Percentiles rank a stretch among this genome's conserved stretches.
Conservation (phyloP, 2,888 invertebrate genomes). For the Tenthredo mesomela region DNA sequence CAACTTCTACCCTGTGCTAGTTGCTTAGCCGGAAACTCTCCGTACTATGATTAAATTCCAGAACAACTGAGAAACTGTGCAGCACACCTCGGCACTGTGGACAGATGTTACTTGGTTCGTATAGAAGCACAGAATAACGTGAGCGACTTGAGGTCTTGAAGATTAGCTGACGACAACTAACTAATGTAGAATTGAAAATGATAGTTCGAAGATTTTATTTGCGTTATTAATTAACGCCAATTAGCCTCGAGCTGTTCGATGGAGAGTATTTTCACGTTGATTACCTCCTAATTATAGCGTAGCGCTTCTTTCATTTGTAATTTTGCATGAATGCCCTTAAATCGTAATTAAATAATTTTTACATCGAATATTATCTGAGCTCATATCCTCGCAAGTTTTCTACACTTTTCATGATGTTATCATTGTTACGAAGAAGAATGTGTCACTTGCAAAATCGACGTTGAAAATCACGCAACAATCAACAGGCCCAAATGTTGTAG, state of each 20-base stretch:
- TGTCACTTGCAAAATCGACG: not conserved
- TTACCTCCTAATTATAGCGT: not conserved
- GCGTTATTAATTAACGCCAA: not conserved
- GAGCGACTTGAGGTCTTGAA: not conserved
- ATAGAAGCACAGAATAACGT: constrained; percentile 4
- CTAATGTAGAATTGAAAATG: not conserved
- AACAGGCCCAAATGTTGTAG: not conserved
- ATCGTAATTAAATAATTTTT: not conserved
- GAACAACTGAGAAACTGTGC: constrained; percentile 24
- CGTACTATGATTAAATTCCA: constrained; percentile 40
- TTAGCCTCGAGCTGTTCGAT: not conserved
- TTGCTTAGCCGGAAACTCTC: constrained; percentile 39
- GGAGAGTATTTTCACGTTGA: constrained; percentile 20
- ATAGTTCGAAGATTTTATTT: not conserved
- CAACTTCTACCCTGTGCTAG: constrained; percentile 29
- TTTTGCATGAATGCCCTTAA: not conserved
- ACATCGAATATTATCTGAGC: not conserved
- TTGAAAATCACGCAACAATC: not conserved
- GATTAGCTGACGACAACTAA: not conserved
- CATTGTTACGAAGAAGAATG: not conserved
- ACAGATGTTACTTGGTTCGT: constrained; percentile 27
- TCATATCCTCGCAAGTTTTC: not conserved
- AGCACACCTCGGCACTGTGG: constrained; percentile 7
- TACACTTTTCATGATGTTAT: not conserved
- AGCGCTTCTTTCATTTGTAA: not conserved